phyloP scores from a whole-genome alignment of 2,113 vertebrate species.

The Sigmodon hispidus region DNA sequence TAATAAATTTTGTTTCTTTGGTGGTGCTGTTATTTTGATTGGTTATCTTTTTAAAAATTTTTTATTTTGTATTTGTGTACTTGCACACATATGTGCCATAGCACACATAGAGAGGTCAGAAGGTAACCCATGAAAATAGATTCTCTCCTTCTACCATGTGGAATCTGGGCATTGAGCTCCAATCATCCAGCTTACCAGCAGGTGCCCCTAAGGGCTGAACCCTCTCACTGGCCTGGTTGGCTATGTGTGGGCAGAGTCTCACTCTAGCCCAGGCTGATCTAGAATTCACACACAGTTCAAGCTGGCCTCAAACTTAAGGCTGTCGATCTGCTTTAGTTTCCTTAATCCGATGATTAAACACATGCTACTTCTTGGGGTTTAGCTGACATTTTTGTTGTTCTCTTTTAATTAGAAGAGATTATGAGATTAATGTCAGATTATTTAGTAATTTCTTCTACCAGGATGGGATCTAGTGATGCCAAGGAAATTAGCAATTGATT shows the following conservation, averaged over 20 bases:
- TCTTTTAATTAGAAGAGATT: background rate
- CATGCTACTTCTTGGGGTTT: too few relatives aligned
- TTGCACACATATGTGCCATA: background rate
- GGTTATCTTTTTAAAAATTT: background rate
- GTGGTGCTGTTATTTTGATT: background rate
- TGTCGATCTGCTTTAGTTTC: background rate
- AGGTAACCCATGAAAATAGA: too few relatives aligned
- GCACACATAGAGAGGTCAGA: background rate
- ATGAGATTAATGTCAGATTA: background rate
- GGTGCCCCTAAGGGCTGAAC: background rate
- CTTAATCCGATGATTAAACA: background rate
- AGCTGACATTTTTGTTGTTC: background rate
- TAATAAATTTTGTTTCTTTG: background rate
- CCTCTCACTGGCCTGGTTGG: background rate
- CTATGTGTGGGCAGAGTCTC: background rate
- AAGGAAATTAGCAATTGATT: slow-evolving; percentile 34
- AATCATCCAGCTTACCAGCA: background rate
- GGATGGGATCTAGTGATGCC: background rate
- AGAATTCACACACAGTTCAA: background rate
- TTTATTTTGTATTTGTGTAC: background rate
- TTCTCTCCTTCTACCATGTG: background rate
- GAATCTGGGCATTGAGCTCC: too few relatives aligned
- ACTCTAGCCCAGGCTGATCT: background rate
- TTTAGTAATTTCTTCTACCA: background rate
- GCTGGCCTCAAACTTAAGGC: background rate